Evolutionary conservation across 2,888 invertebrate species (phyloP).

Genomic region (Byasa hedistus): DNA sequence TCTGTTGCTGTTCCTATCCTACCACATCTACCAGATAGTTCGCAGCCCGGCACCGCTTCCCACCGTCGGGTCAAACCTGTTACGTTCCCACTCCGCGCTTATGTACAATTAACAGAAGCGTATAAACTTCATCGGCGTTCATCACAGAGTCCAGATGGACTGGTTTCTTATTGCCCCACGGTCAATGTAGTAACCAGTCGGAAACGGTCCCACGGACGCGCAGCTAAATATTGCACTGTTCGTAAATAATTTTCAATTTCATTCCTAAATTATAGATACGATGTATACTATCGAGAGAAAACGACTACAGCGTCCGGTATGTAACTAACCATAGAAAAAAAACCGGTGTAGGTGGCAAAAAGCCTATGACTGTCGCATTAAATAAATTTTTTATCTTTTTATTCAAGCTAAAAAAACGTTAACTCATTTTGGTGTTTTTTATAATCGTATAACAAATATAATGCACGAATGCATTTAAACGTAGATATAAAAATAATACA

Average conservation of each 20-base stretch:
- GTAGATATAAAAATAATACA: neutral
- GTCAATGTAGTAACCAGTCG: neutral
- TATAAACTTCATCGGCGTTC: neutral
- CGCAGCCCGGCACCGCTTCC: conserved; percentile 39
- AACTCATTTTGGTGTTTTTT: too few species aligned
- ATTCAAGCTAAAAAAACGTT: too few species aligned
- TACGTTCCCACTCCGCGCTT: neutral
- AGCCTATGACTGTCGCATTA: neutral
- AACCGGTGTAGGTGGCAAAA: neutral
- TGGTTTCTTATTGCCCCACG: neutral
- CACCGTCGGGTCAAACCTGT: neutral
- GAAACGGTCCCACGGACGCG: conserved; percentile 6
- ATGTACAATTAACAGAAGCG: conserved; percentile 8
- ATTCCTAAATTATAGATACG: too few species aligned
- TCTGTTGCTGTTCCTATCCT: conserved; percentile 38
- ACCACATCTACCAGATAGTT: conserved; percentile 37
- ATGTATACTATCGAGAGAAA: neutral
- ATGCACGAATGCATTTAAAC: too few species aligned
- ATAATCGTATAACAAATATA: too few species aligned
- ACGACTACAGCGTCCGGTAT: neutral
- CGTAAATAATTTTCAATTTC: neutral
- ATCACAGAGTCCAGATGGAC: neutral
- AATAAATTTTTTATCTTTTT: too few species aligned
- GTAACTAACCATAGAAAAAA: neutral
- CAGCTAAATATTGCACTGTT: conserved; percentile 1